These are phyloP conservation scores for Polyommatus iphigenia DNA, from an alignment of 2,888 invertebrate species.

Conservation along the genomic window DNA sequence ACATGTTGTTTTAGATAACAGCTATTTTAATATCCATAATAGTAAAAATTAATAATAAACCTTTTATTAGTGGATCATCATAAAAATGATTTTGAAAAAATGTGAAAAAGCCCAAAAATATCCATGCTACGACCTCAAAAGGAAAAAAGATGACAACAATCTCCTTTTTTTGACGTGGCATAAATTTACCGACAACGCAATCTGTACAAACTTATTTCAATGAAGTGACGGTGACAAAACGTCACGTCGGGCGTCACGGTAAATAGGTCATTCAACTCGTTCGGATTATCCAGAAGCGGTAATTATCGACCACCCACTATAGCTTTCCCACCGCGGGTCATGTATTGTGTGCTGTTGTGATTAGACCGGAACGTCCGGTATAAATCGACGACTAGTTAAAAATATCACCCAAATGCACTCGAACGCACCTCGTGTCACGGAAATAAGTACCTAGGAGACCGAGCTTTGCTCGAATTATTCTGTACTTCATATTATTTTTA, in stretches of 20 bases:
- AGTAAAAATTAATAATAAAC: background rate
- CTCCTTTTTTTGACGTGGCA: too few species aligned
- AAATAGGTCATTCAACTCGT: conserved; percentile 25
- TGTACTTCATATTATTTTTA: too few species aligned
- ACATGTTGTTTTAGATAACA: conserved; percentile 38
- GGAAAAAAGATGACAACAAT: background rate
- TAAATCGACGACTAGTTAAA: conserved; percentile 36
- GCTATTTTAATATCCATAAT: conserved; percentile 25
- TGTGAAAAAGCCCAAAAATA: background rate
- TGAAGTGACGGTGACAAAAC: conserved; percentile 2
- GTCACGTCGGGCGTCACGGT: conserved; percentile 20
- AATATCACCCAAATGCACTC: conserved; percentile 27
- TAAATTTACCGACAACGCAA: background rate
- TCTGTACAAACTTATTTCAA: conserved; percentile 1
- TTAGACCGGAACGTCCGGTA: conserved; percentile 70
- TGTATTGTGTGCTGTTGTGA: conserved; percentile 72
- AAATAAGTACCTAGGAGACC: background rate
- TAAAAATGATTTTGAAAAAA: background rate
- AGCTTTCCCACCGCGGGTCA: conserved; percentile 65
- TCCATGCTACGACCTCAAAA: background rate
- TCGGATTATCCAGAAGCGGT: conserved; percentile 38
- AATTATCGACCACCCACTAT: conserved; percentile 67
- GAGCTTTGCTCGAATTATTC: background rate
- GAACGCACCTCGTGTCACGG: background rate
- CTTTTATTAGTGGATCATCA: background rate